These are phyloP conservation scores for Otis tarda DNA, from an alignment of 2,113 vertebrate genomes.

Conservation along the genomic window DNA sequence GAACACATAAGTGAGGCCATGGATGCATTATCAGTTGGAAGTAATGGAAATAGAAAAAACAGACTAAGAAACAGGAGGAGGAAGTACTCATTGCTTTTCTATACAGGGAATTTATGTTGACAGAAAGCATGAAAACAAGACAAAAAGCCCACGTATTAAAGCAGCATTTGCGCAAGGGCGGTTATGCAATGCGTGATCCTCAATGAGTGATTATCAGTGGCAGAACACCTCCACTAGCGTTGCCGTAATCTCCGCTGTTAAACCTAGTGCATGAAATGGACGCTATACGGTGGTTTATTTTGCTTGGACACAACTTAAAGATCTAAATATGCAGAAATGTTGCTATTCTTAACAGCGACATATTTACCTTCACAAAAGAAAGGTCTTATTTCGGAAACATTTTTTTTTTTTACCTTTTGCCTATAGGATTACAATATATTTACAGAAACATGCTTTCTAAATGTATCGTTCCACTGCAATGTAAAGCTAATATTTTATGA, in stretches of 20 bases:
- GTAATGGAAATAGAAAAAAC: not conserved
- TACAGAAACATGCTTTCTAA: not conserved
- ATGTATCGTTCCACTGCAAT: not conserved
- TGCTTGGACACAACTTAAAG: not conserved
- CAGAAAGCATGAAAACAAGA: constrained; percentile 19
- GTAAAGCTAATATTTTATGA: not conserved
- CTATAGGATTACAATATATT: not conserved
- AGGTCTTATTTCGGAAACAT: not conserved
- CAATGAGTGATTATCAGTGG: constrained; percentile 56
- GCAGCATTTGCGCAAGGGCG: not conserved
- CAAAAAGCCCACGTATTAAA: not conserved
- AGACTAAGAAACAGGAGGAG: not conserved
- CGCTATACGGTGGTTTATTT: not conserved
- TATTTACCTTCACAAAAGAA: not conserved
- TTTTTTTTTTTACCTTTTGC: not conserved
- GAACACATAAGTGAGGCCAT: not conserved
- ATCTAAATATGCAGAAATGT: not conserved
- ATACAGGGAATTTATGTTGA: not conserved
- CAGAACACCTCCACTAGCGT: constrained; percentile 55
- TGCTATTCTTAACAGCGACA: not conserved
- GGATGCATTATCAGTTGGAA: not conserved
- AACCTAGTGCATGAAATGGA: constrained; percentile 47
- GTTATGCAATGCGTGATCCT: constrained; percentile 56
- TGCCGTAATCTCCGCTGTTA: constrained; percentile 52
- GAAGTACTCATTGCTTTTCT: not conserved